phyloP scores from a whole-genome alignment of 2,113 vertebrate species.

The Hoplias malabaricus region DNA sequence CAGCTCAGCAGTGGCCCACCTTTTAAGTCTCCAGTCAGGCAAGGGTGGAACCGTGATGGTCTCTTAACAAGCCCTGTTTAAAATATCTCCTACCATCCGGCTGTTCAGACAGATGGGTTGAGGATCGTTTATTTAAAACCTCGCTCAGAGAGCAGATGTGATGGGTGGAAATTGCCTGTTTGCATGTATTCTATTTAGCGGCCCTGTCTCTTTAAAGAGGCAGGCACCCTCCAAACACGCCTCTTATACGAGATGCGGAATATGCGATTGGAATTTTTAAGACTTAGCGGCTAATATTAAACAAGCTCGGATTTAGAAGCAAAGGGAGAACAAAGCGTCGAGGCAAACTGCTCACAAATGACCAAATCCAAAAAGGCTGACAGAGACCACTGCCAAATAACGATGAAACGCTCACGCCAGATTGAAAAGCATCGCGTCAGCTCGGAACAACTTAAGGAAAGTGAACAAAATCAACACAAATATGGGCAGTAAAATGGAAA shows the following conservation, averaged over 20 bases:
- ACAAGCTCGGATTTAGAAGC: not conserved
- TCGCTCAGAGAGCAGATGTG: conserved; percentile 25
- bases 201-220: conserved; percentile 4
- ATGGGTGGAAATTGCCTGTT: conserved; percentile 37
- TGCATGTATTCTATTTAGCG: conserved; percentile 30
- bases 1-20: not conserved
- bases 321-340: not conserved
- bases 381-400: not conserved
- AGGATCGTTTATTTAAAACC: conserved; percentile 30
- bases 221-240: not conserved
- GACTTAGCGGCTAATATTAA: not conserved
- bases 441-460: conserved; percentile 35
- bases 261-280: not conserved
- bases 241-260: conserved; percentile 5
- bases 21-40: conserved; percentile 16
- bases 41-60: conserved; percentile 18
- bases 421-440: conserved; percentile 42
- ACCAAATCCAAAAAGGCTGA: not conserved
- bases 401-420: conserved; percentile 29
- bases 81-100: conserved; percentile 28
- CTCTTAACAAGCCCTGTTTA: conserved; percentile 47
- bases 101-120: conserved; percentile 21
- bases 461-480: conserved; percentile 48
- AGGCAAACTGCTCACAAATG: not conserved
- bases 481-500: conserved; percentile 36